Base-by-base conservation (phyloP, 2,888 invertebrate species). In the Ypsolopha scabrella region DNA sequence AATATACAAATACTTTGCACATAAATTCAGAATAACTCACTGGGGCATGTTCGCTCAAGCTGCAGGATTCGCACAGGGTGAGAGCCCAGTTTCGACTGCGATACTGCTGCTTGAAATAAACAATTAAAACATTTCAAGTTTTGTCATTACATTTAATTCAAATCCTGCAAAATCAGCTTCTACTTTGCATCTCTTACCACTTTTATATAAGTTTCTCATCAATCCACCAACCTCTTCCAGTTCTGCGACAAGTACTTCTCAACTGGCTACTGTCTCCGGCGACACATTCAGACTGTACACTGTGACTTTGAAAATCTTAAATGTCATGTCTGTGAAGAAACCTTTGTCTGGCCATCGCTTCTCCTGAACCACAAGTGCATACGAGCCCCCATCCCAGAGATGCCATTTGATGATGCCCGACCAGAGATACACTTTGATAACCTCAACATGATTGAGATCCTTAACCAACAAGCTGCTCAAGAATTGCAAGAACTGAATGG, bases 381-480 rank as follows among this genome's bases (percentile, higher is more conserved):
- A 1, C 64, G 80, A 0, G 49, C 70, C 0, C 64, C 65, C 14
- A 57, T 65, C 1, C 72, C 73, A 0, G 80, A 81, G 51, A 70
- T 75, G 68, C 72, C 74, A 0, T 80, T 78, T 2, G 66, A 75
- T 1, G 80, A 80, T 38, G 72, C 75, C 0, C 54, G 74, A 50
- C 74, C 78, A 0, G 80, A 81, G 46, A 72, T 79, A 2, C 67
- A 72, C 35, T 74, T 81, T 36, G 74, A 80, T 6, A 75, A 80
- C 11, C 50, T 67, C 0, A 37, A 36, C 56, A 66, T 1, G 62
- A 24, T 24, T 24, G 24, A 24, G 24, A 68, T 3, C 0, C 9
- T 45, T 0, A 58, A 67, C 0, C 24, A 24, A 24, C 24, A 24
- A 24, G 53, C 54, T 1, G 60, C 63, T 1, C 64, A 67, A 1